Evolutionary conservation across 2,113 vertebrate species (phyloP).

Genomic region (Brachypteracias leptosomus): DNA sequence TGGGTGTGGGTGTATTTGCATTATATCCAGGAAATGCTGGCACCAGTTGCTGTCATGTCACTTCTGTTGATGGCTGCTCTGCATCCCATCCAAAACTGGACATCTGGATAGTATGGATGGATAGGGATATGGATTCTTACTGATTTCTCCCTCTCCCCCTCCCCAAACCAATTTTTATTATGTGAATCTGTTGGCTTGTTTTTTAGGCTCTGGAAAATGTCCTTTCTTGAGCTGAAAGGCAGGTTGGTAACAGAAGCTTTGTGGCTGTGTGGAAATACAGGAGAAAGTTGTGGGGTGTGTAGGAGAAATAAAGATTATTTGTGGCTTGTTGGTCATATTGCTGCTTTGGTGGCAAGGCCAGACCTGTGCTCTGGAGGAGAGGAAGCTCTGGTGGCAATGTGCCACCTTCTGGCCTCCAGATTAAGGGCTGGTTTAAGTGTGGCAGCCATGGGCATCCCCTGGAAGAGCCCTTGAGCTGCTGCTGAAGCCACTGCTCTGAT

Average conservation of each 20-base stretch:
- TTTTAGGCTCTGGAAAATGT: neutral
- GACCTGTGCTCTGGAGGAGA: neutral
- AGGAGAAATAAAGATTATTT: neutral
- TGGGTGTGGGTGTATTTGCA: neutral
- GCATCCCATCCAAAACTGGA: neutral
- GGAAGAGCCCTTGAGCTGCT: neutral
- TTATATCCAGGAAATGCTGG: neutral
- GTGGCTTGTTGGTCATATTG: rapidly evolving
- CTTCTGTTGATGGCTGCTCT: neutral
- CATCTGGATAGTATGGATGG: neutral
- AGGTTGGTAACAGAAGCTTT: neutral
- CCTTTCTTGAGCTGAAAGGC: neutral
- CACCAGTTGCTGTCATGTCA: neutral
- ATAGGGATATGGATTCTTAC: neutral
- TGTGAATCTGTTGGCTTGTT: neutral
- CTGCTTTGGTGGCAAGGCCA: neutral
- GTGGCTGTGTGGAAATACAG: neutral
- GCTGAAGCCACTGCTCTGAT: rapidly evolving
- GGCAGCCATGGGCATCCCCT: rapidly evolving
- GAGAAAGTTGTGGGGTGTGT: too few species aligned
- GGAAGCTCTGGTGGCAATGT: neutral
- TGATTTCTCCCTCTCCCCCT: too few species aligned
- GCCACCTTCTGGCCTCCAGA: neutral
- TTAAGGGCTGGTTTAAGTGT: neutral
- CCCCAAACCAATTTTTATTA: neutral